phyloP scores from a whole-genome alignment of 2,888 invertebrate species.

The Tortrix viridana region DNA sequence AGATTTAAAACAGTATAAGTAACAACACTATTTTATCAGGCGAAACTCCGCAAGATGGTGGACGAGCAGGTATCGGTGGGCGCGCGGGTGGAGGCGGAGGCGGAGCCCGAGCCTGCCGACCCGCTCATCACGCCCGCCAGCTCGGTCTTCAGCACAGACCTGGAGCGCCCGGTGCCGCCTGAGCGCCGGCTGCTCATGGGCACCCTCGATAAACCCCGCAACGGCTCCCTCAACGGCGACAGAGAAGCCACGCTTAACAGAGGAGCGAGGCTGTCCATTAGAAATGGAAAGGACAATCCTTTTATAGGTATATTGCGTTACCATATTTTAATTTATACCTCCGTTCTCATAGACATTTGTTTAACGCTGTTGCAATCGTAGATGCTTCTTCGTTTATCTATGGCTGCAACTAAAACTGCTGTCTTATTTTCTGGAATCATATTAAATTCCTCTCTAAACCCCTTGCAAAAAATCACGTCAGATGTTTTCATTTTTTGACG shows the following conservation, averaged over 20 bases:
- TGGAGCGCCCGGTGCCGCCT: conserved; percentile 70
- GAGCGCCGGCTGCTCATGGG: conserved; percentile 75
- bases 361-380: no score
- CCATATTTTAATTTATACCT: no score
- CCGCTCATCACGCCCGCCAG: conserved; percentile 83
- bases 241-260: conserved; percentile 76
- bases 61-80: conserved; percentile 92
- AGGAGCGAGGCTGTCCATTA: conserved; percentile 67
- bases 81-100: conserved; percentile 84
- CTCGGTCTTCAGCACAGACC: conserved; percentile 68
- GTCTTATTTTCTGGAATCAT: no score
- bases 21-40: conserved; percentile 64
- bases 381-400: no score
- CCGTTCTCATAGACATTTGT: no score
- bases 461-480: no score
- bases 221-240: conserved; percentile 74
- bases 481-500: no score
- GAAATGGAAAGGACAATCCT: conserved; percentile 80
- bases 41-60: conserved; percentile 94
- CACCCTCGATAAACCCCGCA: conserved; percentile 74
- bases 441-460: no score
- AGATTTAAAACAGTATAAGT: no score
- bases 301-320: conserved; percentile 60
- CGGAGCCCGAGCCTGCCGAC: conserved; percentile 78
- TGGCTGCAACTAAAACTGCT: no score